Evolutionary conservation across 2,113 vertebrate genomes (phyloP).

Genomic region (Hucho hucho): DNA sequence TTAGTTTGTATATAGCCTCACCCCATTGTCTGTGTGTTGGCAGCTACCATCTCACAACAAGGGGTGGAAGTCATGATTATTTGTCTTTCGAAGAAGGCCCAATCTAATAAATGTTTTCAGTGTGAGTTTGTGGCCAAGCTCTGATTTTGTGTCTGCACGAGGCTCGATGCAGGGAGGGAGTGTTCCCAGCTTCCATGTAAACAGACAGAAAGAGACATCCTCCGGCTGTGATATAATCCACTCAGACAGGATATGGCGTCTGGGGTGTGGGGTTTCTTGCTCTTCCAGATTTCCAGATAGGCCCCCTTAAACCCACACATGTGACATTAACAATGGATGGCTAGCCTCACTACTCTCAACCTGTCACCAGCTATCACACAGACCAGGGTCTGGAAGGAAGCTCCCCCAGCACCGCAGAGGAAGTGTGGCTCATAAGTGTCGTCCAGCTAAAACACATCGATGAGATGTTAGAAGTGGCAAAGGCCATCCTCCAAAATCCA

Average conservation of each 20-base stretch:
- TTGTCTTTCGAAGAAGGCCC: conserved; percentile 1
- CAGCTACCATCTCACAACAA: not conserved
- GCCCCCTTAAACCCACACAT: not conserved
- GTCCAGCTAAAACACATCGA: not conserved
- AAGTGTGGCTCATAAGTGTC: not conserved
- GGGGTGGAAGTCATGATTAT: not conserved
- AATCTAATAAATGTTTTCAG: not conserved
- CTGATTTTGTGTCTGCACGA: not conserved
- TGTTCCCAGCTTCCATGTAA: not conserved
- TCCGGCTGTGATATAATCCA: no score
- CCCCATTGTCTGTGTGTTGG: conserved; percentile 1
- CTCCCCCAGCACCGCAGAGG: not conserved
- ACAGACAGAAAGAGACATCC: conserved; percentile 1
- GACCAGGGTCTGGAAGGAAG: not conserved
- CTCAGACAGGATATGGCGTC: no score
- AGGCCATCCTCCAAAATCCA: not conserved
- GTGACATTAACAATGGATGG: not conserved
- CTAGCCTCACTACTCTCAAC: not conserved
- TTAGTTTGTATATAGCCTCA: not conserved
- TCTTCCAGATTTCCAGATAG: no score
- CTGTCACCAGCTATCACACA: not conserved
- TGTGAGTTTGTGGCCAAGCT: not conserved
- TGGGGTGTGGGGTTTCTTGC: no score
- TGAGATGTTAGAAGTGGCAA: not conserved
- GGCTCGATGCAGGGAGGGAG: not conserved